Evolutionary conservation across 2,888 invertebrate genomes (phyloP).

Genomic region (Sipha maydis): DNA sequence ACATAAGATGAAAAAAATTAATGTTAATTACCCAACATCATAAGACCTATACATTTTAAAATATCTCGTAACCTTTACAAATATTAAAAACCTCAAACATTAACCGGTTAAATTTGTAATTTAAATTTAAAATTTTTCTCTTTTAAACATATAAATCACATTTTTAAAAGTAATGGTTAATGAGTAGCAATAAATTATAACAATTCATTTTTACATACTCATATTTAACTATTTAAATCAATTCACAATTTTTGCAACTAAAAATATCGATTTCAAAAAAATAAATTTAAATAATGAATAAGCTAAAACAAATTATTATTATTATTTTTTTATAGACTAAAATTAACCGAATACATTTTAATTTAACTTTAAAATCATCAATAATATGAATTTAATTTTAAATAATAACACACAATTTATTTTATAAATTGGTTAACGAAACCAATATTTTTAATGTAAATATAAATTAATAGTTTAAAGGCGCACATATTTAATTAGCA

Average conservation of each 20-base stretch:
- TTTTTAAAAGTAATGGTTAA: background rate
- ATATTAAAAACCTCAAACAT: background rate
- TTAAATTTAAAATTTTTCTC: background rate
- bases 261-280: background rate
- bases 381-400: too few species aligned
- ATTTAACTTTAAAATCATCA: too few species aligned
- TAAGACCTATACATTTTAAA: conserved; percentile 8
- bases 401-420: too few species aligned
- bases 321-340: too few species aligned
- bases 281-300: too few species aligned
- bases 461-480: too few species aligned
- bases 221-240: background rate
- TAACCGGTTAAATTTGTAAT: background rate
- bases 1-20: background rate
- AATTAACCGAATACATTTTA: too few species aligned
- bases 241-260: background rate
- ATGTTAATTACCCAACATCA: background rate
- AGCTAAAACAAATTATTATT: too few species aligned
- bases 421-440: too few species aligned
- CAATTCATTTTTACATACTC: background rate
- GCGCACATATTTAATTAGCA: too few species aligned
- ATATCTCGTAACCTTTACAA: background rate
- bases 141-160: background rate
- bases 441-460: too few species aligned
- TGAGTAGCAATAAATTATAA: background rate